Evolutionary conservation across 1,140 invertebrate genomes (phyloP).

Genomic region (Rhizoglyphus robini): DNA sequence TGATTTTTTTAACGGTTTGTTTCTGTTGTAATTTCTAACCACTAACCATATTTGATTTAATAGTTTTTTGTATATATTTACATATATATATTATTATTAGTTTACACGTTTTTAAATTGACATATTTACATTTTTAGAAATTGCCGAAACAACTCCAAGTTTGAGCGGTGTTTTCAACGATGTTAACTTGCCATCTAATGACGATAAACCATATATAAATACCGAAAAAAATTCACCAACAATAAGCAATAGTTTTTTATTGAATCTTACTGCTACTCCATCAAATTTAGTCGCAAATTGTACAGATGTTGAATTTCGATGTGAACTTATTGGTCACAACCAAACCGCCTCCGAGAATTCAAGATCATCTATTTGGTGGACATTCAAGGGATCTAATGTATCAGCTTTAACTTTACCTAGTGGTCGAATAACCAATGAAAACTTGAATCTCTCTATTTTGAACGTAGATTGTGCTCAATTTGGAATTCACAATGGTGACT

Average conservation of each 20-base stretch:
- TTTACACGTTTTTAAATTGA: neutral
- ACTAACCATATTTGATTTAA: neutral
- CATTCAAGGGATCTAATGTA: neutral
- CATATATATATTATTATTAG: neutral
- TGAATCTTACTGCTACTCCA: neutral
- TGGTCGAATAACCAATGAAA: neutral
- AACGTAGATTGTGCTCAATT: conserved; percentile 11
- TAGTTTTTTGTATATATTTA: neutral
- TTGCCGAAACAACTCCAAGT: neutral
- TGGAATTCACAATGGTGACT: conserved; percentile 7
- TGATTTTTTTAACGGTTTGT: too few relatives aligned
- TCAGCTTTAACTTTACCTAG: neutral
- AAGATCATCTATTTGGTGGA: conserved; percentile 2
- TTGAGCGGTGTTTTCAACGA: neutral
- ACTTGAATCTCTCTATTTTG: neutral
- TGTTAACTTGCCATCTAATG: too few relatives aligned
- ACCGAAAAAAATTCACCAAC: neutral
- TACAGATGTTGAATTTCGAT: conserved; percentile 7
- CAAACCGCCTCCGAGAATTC: neutral
- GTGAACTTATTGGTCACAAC: neutral
- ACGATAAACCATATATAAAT: neutral
- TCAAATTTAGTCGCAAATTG: conserved; percentile 4
- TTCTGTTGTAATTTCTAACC: neutral
- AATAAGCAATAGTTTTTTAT: neutral
- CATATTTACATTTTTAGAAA: neutral